Base-by-base conservation (phyloP, 1,140 invertebrate genomes). In the Polyergus mexicanus region DNA sequence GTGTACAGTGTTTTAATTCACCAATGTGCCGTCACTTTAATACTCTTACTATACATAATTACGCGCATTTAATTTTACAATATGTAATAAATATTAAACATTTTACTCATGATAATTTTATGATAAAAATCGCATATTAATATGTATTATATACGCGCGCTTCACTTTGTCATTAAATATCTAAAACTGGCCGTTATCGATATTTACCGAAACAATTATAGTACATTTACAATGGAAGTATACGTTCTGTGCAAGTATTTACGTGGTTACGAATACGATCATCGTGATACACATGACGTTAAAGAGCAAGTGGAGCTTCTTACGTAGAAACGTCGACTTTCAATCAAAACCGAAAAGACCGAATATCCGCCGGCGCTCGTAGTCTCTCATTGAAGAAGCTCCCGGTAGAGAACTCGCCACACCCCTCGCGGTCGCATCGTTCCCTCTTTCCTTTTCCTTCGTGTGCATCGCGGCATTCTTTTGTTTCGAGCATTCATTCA, bases 401-500 rank as follows among this genome's bases (percentile, higher is more conserved):
- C 19, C 38, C 41, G 71, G 54, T 74, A 60, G 78, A 60, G 78
- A 13, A 83, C 78, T 74, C 25, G 68, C 68, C 68, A 83, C 78
- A 83, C 78, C 78, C 68, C 60, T 74, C 68, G 51, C 58, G 51
- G 78, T 72, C 66, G 25, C 66, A 60, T 81, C 66, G 25, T 54
- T 47, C 51, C 77, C 41, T 10, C 35, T 16, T n/a, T 25, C 16
- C 8, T 19, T 8, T 16, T 13, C 11, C 16, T 1, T 25, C 19
- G n/a, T 25, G 41, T 71, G 51, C 58, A 90, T 91, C 89, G 88
- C 35, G 54, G 83, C 60, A 63, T 84, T 68, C 85, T 86, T 86
- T 86, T 81, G 77, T 77, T 88, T 87, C 66, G 85, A 41, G 25
- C 54, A 28, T 83, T 60, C 78, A 83, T 83, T 83, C 78, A 83